phyloP scores from a whole-genome alignment of 2,888 invertebrate genomes.

The Dendrolimus houi region DNA sequence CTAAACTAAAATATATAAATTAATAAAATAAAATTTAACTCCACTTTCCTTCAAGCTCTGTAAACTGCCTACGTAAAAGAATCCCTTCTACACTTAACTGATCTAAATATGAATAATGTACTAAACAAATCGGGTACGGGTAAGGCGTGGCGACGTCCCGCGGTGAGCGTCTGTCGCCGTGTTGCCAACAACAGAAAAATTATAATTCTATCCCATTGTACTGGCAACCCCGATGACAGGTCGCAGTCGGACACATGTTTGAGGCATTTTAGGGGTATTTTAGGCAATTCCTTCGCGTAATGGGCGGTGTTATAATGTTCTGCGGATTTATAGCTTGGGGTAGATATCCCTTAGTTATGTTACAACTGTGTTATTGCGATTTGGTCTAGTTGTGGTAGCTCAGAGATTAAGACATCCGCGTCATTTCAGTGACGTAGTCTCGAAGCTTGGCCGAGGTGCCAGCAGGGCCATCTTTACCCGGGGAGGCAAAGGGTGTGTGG shows the following conservation, averaged over 20 bases:
- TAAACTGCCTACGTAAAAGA: no score
- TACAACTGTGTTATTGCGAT: not conserved
- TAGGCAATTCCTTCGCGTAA: conserved; percentile 63
- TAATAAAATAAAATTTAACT: no score
- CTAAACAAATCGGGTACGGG: conserved; percentile 68
- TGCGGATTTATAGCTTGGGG: conserved; percentile 49
- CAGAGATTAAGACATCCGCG: not conserved
- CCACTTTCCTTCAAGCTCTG: no score
- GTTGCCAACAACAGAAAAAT: conserved; percentile 67
- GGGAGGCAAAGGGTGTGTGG: no score
- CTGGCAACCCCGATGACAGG: conserved; percentile 72
- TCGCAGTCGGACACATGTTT: conserved; percentile 72
- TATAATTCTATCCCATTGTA: conserved; percentile 63
- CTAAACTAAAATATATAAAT: no score
- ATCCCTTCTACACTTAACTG: conserved; percentile 15
- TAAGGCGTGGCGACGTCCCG: conserved; percentile 63
- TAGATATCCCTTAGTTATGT: not conserved
- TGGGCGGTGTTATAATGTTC: conserved; percentile 70
- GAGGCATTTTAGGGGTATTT: conserved; percentile 54
- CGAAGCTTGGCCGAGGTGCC: no score
- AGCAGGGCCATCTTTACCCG: no score
- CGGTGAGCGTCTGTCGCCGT: conserved; percentile 69
- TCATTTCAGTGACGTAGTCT: not conserved
- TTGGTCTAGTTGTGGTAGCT: not conserved
- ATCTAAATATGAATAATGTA: conserved; percentile 56